phyloP scores from a whole-genome alignment of 2,797 vertebrate species.

The Sarcophilus harrisii region DNA sequence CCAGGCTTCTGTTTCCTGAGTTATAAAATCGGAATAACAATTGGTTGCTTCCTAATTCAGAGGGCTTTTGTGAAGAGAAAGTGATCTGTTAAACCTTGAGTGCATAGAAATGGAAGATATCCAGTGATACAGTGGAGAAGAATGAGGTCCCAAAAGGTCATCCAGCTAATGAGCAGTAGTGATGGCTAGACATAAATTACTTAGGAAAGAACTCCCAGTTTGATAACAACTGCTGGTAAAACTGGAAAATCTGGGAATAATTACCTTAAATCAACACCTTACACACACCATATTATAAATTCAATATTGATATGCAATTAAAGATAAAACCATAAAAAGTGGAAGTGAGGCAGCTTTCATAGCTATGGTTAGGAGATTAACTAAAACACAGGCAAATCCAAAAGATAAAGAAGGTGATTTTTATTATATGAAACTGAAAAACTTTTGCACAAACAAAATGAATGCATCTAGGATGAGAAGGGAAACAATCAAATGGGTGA shows the following conservation, averaged over 20 bases:
- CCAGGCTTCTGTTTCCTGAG: not conserved
- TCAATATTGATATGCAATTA: not conserved
- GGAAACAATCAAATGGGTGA: not conserved
- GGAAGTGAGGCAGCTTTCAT: not conserved
- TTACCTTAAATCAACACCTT: not conserved
- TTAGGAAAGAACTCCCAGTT: conserved; percentile 2
- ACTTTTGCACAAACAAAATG: not conserved
- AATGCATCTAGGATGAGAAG: not conserved
- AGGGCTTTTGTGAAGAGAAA: not conserved
- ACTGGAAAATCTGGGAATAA: not conserved
- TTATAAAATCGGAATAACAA: not conserved
- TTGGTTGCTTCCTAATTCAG: not conserved
- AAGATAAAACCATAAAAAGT: not conserved
- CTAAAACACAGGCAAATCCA: not conserved
- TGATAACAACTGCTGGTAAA: not conserved
- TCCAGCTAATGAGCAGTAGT: not conserved
- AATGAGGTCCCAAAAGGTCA: not conserved
- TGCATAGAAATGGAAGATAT: not conserved
- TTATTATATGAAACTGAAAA: not conserved
- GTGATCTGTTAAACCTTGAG: not conserved
- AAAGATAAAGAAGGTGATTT: not conserved
- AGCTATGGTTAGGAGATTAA: not conserved
- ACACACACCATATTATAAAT: not conserved
- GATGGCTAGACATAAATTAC: conserved; percentile 27
- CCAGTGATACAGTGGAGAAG: not conserved